Evolutionary conservation across 2,113 vertebrate species (phyloP).

Genomic region (Tupaia tana): DNA sequence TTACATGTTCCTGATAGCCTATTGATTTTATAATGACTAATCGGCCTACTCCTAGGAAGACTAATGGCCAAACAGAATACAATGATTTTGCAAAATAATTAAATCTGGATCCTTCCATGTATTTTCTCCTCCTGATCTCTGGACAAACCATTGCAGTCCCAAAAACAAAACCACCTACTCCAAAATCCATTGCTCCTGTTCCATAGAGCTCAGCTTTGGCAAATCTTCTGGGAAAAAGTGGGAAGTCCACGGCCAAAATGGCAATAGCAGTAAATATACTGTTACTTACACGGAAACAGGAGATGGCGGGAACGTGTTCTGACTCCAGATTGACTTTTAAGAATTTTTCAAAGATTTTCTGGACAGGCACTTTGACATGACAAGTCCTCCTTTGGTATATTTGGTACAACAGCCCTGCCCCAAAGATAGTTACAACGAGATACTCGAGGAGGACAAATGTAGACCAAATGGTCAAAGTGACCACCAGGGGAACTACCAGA

Average conservation of each 20-base stretch:
- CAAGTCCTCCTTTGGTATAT: constrained; percentile 83
- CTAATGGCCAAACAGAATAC: constrained; percentile 91
- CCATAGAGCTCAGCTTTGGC: constrained; percentile 97
- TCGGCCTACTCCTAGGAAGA: constrained; percentile 91
- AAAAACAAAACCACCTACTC: constrained; percentile 94
- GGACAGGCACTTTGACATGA: constrained; percentile 37
- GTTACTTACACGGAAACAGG: constrained; percentile 91
- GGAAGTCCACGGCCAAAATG: constrained; percentile 97
- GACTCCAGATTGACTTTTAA: constrained; percentile 85
- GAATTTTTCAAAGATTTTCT: constrained; percentile 85
- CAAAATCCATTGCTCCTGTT: constrained; percentile 96
- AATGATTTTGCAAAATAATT: constrained; percentile 87
- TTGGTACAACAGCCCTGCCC: constrained; percentile 79
- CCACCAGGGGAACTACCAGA: constrained; percentile 89
- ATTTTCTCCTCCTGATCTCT: constrained; percentile 89
- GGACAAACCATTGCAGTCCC: constrained; percentile 94
- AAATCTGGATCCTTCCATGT: constrained; percentile 70
- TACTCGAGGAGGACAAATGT: constrained; percentile 84
- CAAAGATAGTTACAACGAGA: constrained; percentile 74
- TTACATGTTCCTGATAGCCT: constrained; percentile 94
- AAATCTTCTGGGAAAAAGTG: constrained; percentile 93
- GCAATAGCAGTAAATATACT: constrained; percentile 93
- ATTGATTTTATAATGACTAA: constrained; percentile 91
- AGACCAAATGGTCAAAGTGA: constrained; percentile 91
- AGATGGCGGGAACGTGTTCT: constrained; percentile 90